These are phyloP conservation scores for Apamea epomidion DNA, from an alignment of 2,888 invertebrate species.

Conservation along the genomic window DNA sequence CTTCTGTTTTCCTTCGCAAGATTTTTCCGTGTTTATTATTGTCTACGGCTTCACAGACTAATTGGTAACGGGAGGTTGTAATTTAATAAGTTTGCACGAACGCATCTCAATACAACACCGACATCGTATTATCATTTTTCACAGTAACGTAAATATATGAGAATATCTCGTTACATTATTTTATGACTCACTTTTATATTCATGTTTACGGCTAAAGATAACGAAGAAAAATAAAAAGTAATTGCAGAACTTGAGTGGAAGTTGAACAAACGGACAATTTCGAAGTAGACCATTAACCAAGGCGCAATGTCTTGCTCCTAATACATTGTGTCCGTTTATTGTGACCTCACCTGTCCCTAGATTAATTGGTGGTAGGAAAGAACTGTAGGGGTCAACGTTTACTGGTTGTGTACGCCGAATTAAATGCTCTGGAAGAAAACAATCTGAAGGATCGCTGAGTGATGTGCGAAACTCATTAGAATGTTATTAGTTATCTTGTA, in stretches of 20 bases:
- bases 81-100: slow-evolving; percentile 49
- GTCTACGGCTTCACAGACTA: slow-evolving; percentile 46
- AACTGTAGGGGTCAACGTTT: slow-evolving; percentile 65
- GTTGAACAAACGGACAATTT: slow-evolving; percentile 62
- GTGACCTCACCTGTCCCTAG: slow-evolving; percentile 74
- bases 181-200: slow-evolving; percentile 67
- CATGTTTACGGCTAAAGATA: slow-evolving; percentile 67
- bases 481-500: slow-evolving; percentile 56
- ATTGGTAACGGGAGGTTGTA: slow-evolving; percentile 48
- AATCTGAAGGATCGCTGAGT: slow-evolving; percentile 65
- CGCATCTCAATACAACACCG: slow-evolving; percentile 42
- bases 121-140: slow-evolving; percentile 52
- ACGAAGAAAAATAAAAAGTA: slow-evolving; percentile 70
- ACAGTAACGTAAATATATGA: slow-evolving; percentile 55
- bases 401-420: slow-evolving; percentile 65
- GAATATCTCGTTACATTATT: slow-evolving; percentile 63
- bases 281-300: slow-evolving; percentile 69
- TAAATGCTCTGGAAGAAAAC: slow-evolving; percentile 76
- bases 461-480: slow-evolving; percentile 46
- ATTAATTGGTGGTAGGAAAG: slow-evolving; percentile 72
- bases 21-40: slow-evolving; percentile 37
- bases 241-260: slow-evolving; percentile 66
- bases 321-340: slow-evolving; percentile 71
- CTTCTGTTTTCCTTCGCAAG: slow-evolving; percentile 13
- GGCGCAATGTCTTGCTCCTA: slow-evolving; percentile 71